Percentiles rank a stretch among this genome's conserved stretches.
Evolutionary conservation across 2,888 invertebrate species (phyloP).

Genomic region (Ariolimax columbianus): DNA sequence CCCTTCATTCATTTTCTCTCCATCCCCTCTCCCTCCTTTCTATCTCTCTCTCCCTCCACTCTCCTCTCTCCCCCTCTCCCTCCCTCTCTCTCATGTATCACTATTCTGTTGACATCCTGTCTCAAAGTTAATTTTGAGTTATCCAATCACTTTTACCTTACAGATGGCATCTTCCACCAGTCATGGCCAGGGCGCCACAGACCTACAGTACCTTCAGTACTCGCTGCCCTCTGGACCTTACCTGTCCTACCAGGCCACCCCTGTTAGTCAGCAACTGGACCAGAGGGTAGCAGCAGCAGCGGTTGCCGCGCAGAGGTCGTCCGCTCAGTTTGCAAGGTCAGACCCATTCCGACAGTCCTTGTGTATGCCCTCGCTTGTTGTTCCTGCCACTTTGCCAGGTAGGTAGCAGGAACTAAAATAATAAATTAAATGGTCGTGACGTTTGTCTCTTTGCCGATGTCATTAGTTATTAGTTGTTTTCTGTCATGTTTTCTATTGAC

Average conservation of each 20-base stretch:
- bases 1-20: too few species aligned
- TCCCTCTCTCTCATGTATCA: not conserved
- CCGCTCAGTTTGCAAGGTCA: slow-evolving; percentile 79
- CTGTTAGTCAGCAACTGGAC: slow-evolving; percentile 69
- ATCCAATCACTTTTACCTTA: not conserved
- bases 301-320: slow-evolving; percentile 63
- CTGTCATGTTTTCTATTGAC: not conserved
- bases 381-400: slow-evolving; percentile 88
- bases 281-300: slow-evolving; percentile 69
- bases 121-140: not conserved
- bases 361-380: slow-evolving; percentile 94
- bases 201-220: slow-evolving; percentile 83
- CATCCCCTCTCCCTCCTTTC: too few species aligned
- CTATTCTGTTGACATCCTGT: too few species aligned
- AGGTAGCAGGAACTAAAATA: slow-evolving; percentile 21
- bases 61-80: too few species aligned
- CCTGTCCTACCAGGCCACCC: slow-evolving; percentile 77
- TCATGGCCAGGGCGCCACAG: slow-evolving; percentile 63
- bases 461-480: not conserved
- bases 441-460: too few species aligned
- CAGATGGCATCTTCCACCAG: slow-evolving; percentile 63
- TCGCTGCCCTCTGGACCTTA: slow-evolving; percentile 84
- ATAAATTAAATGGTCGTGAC: too few species aligned
- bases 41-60: too few species aligned
- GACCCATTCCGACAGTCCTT: slow-evolving; percentile 92